Conservation (phyloP, 2,888 invertebrate species). For the Patella depressa region DNA sequence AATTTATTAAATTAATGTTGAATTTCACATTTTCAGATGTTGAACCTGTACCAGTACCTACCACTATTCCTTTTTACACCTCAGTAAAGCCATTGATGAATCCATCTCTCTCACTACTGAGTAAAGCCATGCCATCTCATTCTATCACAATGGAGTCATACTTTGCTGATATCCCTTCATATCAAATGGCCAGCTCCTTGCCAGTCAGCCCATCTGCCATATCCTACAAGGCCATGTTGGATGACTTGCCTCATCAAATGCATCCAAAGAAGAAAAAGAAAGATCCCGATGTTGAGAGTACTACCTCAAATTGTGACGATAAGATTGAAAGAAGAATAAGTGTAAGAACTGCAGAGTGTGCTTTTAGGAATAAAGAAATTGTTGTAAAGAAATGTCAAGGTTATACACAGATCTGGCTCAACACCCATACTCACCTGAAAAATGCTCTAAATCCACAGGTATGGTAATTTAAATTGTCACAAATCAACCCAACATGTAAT, state of each 20-base stretch:
- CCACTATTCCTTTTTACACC: constrained; percentile 45
- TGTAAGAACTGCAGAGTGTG: constrained; percentile 69
- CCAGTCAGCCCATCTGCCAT: constrained; percentile 62
- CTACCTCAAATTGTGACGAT: constrained; percentile 38
- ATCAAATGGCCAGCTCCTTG: constrained; percentile 49
- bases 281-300: constrained; percentile 16
- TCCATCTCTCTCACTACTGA: constrained; percentile 26
- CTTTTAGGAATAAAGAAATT: constrained; percentile 74
- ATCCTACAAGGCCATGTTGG: constrained; percentile 59
- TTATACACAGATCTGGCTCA: constrained; percentile 76
- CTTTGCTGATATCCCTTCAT: constrained; percentile 49
- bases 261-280: constrained; percentile 45
- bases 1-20: too few relatives aligned
- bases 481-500: neutral
- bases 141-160: constrained; percentile 39
- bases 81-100: constrained; percentile 43
- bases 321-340: constrained; percentile 64
- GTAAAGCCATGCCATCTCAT: constrained; percentile 27
- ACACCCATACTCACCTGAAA: constrained; percentile 75
- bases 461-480: constrained; percentile 15
- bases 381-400: constrained; percentile 75
- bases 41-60: constrained; percentile 18
- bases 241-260: constrained; percentile 56
- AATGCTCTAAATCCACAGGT: constrained; percentile 79
- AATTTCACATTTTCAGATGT: too few relatives aligned